These are phyloP conservation scores for Eudyptes chrysolophus DNA, from an alignment of 2,113 vertebrate species.

Conservation along the genomic window DNA sequence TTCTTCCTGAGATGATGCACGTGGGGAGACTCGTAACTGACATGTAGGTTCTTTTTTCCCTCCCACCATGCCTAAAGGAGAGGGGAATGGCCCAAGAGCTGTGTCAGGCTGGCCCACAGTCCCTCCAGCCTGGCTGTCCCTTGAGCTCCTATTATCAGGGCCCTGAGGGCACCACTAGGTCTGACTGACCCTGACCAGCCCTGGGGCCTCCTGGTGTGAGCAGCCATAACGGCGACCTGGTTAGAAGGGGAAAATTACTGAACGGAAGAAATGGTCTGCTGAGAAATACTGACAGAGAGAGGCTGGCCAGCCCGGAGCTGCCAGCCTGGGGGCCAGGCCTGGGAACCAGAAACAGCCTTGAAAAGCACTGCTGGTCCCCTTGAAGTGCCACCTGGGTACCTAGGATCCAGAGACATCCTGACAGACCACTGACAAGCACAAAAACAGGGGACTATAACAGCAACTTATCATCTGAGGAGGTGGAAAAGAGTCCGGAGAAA, in stretches of 20 bases:
- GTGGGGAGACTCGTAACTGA: background rate
- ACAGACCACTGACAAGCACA: fast-evolving
- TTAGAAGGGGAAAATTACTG: background rate
- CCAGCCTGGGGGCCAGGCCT: background rate
- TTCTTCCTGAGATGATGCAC: background rate
- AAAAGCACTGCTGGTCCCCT: background rate
- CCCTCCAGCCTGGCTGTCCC: background rate
- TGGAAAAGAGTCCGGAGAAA: background rate
- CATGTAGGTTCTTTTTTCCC: background rate
- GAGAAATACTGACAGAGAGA: background rate
- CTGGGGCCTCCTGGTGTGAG: background rate
- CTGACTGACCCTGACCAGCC: too few species aligned
- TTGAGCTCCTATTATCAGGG: background rate
- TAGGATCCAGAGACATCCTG: background rate
- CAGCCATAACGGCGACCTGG: background rate
- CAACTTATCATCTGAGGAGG: background rate
- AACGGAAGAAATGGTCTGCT: background rate
- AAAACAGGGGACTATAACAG: background rate
- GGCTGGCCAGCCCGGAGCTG: background rate
- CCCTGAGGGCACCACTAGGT: background rate
- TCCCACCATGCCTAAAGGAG: background rate
- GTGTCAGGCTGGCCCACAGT: background rate
- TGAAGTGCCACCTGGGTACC: too few species aligned
- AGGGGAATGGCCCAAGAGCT: background rate
- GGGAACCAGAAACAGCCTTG: background rate